These are phyloP conservation scores for Loriculus beryllinus DNA, from an alignment of 2,797 vertebrate species.

Conservation along the genomic window DNA sequence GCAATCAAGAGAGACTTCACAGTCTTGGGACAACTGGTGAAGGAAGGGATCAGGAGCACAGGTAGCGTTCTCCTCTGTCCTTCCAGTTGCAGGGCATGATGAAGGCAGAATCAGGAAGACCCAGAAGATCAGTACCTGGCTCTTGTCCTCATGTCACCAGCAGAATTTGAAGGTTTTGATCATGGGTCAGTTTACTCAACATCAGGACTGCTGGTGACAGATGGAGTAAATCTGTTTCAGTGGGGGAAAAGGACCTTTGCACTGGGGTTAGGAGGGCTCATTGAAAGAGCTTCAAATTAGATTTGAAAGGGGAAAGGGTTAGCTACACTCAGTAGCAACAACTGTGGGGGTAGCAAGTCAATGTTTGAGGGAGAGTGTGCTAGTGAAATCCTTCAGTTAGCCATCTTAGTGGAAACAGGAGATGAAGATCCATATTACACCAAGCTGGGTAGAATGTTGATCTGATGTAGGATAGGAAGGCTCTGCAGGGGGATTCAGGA, in stretches of 20 bases:
- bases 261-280: background rate
- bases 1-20: background rate
- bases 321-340: background rate
- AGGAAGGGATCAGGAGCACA: background rate
- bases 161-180: rapidly evolving
- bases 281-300: background rate
- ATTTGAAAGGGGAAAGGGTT: background rate
- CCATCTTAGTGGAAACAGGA: background rate
- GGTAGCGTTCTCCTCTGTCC: background rate
- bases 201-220: background rate
- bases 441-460: background rate
- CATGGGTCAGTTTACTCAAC: background rate
- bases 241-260: background rate
- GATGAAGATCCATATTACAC: background rate
- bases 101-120: background rate
- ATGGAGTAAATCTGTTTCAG: background rate
- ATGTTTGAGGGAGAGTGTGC: background rate
- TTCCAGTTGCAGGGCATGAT: background rate
- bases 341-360: background rate
- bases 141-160: rapidly evolving
- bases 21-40: background rate
- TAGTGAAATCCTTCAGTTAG: background rate
- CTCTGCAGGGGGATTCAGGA: background rate
- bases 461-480: background rate
- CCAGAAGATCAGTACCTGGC: too few species aligned